These are phyloP conservation scores for Macrosteles quadrilineatus DNA, from an alignment of 1,140 invertebrate species.

Conservation along the genomic window DNA sequence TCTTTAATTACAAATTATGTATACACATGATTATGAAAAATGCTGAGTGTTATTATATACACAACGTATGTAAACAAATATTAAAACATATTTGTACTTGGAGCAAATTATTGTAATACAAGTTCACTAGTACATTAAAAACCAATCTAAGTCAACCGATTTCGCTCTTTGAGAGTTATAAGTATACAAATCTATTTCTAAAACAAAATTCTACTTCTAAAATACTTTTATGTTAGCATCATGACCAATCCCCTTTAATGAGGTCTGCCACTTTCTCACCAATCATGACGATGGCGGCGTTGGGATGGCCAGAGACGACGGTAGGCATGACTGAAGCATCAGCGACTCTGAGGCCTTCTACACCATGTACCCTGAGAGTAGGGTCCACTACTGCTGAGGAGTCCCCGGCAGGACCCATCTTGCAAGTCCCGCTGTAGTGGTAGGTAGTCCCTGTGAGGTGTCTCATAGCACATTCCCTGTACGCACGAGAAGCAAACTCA, in stretches of 20 bases:
- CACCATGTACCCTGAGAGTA: constrained; percentile 73
- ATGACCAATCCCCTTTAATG: constrained; percentile 70
- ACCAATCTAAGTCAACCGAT: too few relatives aligned
- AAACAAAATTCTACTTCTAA: too few relatives aligned
- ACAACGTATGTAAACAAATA: too few relatives aligned
- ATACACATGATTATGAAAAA: too few relatives aligned
- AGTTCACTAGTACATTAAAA: too few relatives aligned
- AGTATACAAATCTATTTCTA: too few relatives aligned
- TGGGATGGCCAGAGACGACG: constrained; percentile 78
- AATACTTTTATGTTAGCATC: too few relatives aligned
- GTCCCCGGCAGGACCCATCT: constrained; percentile 81
- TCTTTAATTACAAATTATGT: too few relatives aligned
- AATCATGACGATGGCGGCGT: constrained; percentile 85
- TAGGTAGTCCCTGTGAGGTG: constrained; percentile 86
- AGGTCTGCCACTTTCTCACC: constrained; percentile 82
- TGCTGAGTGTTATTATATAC: too few relatives aligned
- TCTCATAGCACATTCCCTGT: constrained; percentile 82
- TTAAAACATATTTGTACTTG: too few relatives aligned
- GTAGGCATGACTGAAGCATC: constrained; percentile 90
- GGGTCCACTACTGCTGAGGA: constrained; percentile 79
- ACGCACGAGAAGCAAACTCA: constrained; percentile 72
- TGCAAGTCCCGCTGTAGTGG: constrained; percentile 76
- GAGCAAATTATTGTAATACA: too few relatives aligned
- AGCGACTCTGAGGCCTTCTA: constrained; percentile 75
- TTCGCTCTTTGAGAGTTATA: too few relatives aligned